Conservation (phyloP, 2,888 invertebrate genomes). For the Anorthoa munda region DNA sequence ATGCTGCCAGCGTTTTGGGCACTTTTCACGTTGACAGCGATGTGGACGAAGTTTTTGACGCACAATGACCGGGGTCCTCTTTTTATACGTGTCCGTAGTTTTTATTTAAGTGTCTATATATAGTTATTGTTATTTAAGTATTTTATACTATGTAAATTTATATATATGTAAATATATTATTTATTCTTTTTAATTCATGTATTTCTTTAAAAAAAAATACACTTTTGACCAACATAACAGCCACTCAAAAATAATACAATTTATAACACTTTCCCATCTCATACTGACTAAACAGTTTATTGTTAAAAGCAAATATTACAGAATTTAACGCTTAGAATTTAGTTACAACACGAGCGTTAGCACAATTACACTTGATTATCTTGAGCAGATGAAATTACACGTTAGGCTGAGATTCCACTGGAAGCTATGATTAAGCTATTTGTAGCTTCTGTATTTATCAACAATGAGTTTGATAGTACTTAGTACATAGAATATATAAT, state of each 20-base stretch:
- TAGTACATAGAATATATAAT: too few species aligned
- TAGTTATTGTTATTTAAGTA: too few species aligned
- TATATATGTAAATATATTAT: too few species aligned
- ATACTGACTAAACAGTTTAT: conserved; percentile 15
- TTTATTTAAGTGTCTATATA: too few species aligned
- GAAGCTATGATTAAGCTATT: conserved; percentile 7
- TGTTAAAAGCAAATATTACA: conserved; percentile 37
- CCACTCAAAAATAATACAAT: not conserved
- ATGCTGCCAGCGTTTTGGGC: too few species aligned
- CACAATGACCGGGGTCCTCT: too few species aligned
- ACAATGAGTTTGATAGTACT: not conserved
- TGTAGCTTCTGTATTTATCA: not conserved
- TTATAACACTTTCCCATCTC: not conserved
- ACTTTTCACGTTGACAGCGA: too few species aligned
- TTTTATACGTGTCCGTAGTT: too few species aligned
- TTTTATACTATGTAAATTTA: too few species aligned
- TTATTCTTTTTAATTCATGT: too few species aligned
- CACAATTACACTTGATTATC: conserved; percentile 59
- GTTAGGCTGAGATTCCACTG: conserved; percentile 31
- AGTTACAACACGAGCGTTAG: conserved; percentile 54
- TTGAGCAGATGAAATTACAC: conserved; percentile 61
- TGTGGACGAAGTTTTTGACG: too few species aligned
- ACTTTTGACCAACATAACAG: not conserved
- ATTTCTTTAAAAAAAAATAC: too few species aligned
- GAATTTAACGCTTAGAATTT: conserved; percentile 55